These are phyloP conservation scores for Drosophila trichaetosa DNA, from an alignment of 2,888 invertebrate genomes.

Conservation along the genomic window DNA sequence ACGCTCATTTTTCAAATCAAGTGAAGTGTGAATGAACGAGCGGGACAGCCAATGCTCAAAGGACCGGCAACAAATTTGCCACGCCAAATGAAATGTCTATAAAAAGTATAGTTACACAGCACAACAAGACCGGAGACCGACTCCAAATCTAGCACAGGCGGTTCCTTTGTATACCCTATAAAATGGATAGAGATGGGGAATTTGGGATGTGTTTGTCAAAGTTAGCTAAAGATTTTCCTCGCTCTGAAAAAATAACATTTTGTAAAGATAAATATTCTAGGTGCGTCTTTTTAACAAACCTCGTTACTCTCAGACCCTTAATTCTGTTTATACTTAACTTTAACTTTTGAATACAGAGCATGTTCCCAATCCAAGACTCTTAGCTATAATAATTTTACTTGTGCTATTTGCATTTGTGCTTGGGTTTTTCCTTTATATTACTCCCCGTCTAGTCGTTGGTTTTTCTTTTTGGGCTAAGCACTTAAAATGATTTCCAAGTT, in stretches of 20 bases:
- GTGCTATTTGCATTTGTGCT: conserved; percentile 50
- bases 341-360: conserved; percentile 1
- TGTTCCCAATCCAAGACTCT: not conserved
- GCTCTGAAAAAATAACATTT: not conserved
- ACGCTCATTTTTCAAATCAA: conserved; percentile 78
- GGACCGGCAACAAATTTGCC: conserved; percentile 69
- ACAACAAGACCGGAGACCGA: conserved; percentile 40
- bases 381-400: not conserved
- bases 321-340: not conserved
- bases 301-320: not conserved
- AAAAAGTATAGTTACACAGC: conserved; percentile 55
- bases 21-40: conserved; percentile 79
- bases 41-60: conserved; percentile 41
- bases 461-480: conserved; percentile 20
- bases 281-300: not conserved
- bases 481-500: conserved; percentile 48
- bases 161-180: conserved; percentile 8
- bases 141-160: not conserved
- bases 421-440: conserved; percentile 14
- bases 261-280: not conserved
- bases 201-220: not conserved
- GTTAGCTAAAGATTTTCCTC: not conserved
- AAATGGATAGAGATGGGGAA: not conserved
- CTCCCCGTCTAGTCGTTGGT: not conserved
- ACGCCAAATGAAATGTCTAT: conserved; percentile 70